A percentile compares a stretch with the other conserved stretches of the same genome.
Evolutionary conservation across 2,888 invertebrate species (phyloP).

Genomic region (Lordiphosa fenestrarum): DNA sequence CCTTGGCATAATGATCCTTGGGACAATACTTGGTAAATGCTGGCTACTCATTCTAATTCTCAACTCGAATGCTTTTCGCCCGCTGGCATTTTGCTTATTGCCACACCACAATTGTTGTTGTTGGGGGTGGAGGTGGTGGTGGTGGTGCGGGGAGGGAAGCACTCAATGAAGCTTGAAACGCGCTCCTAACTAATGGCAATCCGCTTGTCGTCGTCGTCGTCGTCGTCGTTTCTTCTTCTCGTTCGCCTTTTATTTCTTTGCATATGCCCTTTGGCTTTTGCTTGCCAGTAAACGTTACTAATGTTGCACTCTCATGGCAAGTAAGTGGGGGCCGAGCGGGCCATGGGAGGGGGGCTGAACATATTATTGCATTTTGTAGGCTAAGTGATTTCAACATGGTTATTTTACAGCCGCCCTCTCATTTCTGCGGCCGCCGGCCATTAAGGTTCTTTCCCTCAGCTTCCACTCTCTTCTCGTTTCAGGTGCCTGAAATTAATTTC

Average conservation of each 20-base stretch:
- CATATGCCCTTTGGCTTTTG: conserved; percentile 35
- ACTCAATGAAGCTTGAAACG: conserved; percentile 51
- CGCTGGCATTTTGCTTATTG: no score
- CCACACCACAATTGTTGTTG: no score
- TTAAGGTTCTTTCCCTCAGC: background rate
- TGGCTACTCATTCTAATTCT: no score
- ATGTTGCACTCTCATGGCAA: conserved; percentile 41
- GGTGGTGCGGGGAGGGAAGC: background rate
- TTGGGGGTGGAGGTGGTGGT: no score
- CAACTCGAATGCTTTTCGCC: no score
- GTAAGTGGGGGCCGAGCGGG: background rate
- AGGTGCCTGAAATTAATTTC: background rate
- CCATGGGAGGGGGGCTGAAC: conserved; percentile 18
- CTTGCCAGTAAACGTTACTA: conserved; percentile 54
- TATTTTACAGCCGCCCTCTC: conserved; percentile 45
- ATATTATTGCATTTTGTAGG: conserved; percentile 59
- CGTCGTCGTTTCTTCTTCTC: conserved; percentile 9
- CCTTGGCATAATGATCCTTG: no score
- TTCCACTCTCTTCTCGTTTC: background rate
- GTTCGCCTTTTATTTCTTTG: conserved; percentile 14
- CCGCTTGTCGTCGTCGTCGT: conserved; percentile 23
- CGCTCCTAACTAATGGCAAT: conserved; percentile 53
- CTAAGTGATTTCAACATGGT: conserved; percentile 63
- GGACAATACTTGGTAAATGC: no score
- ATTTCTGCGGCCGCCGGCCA: conserved; percentile 27